Evolutionary conservation across 64 coral and sea anemone genomes (phyloP).

Genomic region (Stichodactyla mertensii): DNA sequence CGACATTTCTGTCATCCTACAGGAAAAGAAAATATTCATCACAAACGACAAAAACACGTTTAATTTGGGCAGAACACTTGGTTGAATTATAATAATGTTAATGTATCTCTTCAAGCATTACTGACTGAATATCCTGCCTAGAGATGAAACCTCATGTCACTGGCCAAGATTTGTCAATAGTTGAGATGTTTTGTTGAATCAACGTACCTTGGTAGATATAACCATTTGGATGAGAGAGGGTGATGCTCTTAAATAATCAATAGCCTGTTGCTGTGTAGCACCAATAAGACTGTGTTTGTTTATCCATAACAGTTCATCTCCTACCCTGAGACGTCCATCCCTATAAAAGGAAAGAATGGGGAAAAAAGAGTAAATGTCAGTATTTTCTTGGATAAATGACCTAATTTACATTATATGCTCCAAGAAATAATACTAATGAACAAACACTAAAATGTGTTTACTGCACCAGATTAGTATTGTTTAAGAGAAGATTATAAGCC

Average conservation of each 20-base stretch:
- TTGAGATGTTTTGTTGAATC: neutral
- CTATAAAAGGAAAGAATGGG: constrained; percentile 15
- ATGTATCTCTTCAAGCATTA: too few relatives aligned
- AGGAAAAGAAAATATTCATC: neutral
- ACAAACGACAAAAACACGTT: neutral
- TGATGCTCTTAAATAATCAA: constrained; percentile 81
- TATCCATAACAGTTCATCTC: constrained; percentile 94
- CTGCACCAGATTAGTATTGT: too few relatives aligned
- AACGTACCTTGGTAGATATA: constrained; percentile 71
- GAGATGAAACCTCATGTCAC: too few relatives aligned
- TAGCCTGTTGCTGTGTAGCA: constrained; percentile 67
- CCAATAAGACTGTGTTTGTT: constrained; percentile 90
- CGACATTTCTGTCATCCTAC: neutral
- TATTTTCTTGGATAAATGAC: too few relatives aligned
- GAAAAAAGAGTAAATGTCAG: neutral
- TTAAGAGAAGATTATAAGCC: too few relatives aligned
- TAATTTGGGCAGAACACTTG: neutral
- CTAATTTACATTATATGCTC: too few relatives aligned
- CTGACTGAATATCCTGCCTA: too few relatives aligned
- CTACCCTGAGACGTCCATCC: constrained; percentile 87
- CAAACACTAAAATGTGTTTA: too few relatives aligned
- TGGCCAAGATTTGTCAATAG: too few relatives aligned
- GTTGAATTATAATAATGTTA: too few relatives aligned
- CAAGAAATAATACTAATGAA: too few relatives aligned
- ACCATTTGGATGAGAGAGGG: constrained; percentile 85